Conservation (phyloP, 1,140 invertebrate species). For the Sinonovacula constricta region DNA sequence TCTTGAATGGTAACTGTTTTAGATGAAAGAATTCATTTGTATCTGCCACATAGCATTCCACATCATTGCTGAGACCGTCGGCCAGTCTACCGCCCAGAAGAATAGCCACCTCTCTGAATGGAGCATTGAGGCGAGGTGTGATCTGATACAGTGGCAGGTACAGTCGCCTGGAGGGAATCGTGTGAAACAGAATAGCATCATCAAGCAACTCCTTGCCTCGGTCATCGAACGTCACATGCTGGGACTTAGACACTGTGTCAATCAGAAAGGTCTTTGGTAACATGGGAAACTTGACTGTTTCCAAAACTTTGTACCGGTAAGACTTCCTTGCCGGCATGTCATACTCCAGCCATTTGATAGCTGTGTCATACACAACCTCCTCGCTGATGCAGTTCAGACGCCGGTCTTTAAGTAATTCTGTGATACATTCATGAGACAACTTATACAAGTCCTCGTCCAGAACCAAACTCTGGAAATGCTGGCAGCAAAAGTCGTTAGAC, state of each 20-base stretch:
- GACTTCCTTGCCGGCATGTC: conserved; percentile 59
- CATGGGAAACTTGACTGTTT: conserved; percentile 72
- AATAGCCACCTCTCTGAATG: conserved; percentile 67
- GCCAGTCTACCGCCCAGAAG: conserved; percentile 70
- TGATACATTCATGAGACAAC: conserved; percentile 68
- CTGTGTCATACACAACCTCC: conserved; percentile 70
- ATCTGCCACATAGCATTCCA: conserved; percentile 70
- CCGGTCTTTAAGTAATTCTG: conserved; percentile 68
- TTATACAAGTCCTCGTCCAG: conserved; percentile 71
- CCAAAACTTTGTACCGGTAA: conserved; percentile 62
- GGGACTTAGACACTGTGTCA: conserved; percentile 64
- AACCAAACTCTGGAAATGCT: conserved; percentile 64
- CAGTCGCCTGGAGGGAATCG: conserved; percentile 67
- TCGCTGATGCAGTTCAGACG: conserved; percentile 68
- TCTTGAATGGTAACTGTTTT: conserved; percentile 73
- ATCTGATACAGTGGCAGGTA: conserved; percentile 72
- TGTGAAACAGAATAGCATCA: conserved; percentile 70
- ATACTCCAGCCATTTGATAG: conserved; percentile 69
- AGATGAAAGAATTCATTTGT: conserved; percentile 68
- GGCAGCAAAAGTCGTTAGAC: conserved; percentile 66
- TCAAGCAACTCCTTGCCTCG: conserved; percentile 68
- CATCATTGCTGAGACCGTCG: conserved; percentile 74
- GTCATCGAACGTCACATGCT: conserved; percentile 64
- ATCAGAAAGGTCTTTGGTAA: conserved; percentile 69
- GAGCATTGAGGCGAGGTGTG: conserved; percentile 69